Base-by-base conservation (phyloP, 2,888 invertebrate genomes). In the Bhutanitis thaidina region DNA sequence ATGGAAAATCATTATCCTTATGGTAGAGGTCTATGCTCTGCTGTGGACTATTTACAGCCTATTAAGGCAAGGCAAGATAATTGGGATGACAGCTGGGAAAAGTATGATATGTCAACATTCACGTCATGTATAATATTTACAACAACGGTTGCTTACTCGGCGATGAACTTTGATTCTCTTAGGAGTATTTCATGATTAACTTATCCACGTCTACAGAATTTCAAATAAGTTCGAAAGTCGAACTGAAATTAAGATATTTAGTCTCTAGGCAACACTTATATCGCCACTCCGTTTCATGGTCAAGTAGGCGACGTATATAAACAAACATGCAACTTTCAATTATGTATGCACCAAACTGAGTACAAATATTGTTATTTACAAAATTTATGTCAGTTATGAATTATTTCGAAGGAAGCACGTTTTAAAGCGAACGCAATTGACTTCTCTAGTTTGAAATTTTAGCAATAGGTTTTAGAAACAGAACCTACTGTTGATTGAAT, bases 281-380 rank as follows among this genome's bases (percentile, higher is more conserved):
- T 13, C 10, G 15, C 5, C 16, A 8, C 29, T 15, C n/a, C n/a
- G 8, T 10, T 20, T 39, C 16, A 39, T 12, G 20, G 10, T 10
- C 15, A 4, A 9, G 0, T 3, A 3, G 7, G 14, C 8, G 16
- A 20, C 9, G 15, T 37, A 7, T 5, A 20, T 20, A 20, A 10
- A 38, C 38, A 20, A 10, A 38, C 38, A 29, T 30, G 13, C 7
- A 29, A 10, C 36, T n/a, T 36, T 32, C 27, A 29, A 36, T 37
- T 8, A 12, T 9, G 40, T 29, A 29, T 40, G 13, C 12, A 40
- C 29, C 13, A 16, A 9, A 9, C 14, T 12, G 12, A 20, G 0
- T n/a, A 8, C n/a, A 43, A 25, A 36, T 10, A 44, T 45, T 32
- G 7, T 41, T 41, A 41, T 41, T 41, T 41, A 14, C n/a, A 13